phyloP scores from a whole-genome alignment of 2,113 vertebrate genomes.

The Myiozetetes cayanensis region DNA sequence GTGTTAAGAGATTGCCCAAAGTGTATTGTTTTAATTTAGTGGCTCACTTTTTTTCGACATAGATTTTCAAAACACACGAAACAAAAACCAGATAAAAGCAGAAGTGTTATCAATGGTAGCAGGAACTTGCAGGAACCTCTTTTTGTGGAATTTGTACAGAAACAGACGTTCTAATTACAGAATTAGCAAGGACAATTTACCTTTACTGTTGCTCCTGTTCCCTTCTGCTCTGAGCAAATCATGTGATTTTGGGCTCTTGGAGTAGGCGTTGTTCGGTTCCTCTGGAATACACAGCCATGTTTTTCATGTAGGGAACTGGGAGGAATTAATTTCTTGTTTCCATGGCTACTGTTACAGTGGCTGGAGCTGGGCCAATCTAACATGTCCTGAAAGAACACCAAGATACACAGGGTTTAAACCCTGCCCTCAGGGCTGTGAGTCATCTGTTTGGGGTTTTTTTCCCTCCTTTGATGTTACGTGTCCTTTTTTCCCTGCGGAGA shows the following conservation, averaged over 20 bases:
- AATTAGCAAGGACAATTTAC: not conserved
- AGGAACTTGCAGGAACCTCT: not conserved
- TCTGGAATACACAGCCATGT: not conserved
- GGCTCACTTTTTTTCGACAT: not conserved
- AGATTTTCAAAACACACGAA: not conserved
- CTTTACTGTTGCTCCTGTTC: not conserved
- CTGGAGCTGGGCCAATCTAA: conserved; percentile 25
- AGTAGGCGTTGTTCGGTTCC: not conserved
- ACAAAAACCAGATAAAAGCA: not conserved
- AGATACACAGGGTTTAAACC: not conserved
- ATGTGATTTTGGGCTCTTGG: not conserved
- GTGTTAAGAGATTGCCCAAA: not conserved
- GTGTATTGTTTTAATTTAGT: not conserved
- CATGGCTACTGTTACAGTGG: not conserved
- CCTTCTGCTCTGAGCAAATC: not conserved
- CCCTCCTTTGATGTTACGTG: not conserved
- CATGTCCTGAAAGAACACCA: conserved; percentile 22
- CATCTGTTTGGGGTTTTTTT: not conserved
- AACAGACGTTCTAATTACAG: not conserved
- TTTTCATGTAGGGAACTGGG: not conserved
- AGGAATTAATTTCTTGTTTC: conserved; percentile 38
- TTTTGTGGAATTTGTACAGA: not conserved
- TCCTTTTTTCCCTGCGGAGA: not conserved
- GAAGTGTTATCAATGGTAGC: not conserved
- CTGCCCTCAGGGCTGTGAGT: conserved; percentile 1